Conservation (phyloP, 2,797 vertebrate genomes). For the Hypotaenidia okinawae region DNA sequence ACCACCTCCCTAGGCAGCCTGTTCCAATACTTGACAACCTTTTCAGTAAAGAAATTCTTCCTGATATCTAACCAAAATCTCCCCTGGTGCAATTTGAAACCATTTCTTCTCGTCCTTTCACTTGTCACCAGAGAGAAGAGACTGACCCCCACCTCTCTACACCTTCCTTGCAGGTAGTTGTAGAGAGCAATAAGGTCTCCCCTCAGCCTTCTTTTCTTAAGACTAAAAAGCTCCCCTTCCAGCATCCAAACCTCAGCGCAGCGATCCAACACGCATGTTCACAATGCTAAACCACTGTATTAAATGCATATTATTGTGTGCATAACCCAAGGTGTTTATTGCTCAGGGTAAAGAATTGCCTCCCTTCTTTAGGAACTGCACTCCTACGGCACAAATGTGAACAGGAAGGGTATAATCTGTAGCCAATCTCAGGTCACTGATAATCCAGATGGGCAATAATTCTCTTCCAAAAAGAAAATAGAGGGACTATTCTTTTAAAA, state of each 20-base stretch:
- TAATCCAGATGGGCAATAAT: neutral
- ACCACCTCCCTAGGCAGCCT: too few relatives aligned
- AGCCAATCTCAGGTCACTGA: neutral
- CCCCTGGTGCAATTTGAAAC: too few relatives aligned
- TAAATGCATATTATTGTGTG: neutral
- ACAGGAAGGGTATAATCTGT: neutral
- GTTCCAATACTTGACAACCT: too few relatives aligned
- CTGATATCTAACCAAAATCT: too few relatives aligned
- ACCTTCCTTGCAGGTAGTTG: too few relatives aligned
- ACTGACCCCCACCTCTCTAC: too few relatives aligned
- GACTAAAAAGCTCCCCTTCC: neutral
- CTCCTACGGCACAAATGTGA: neutral
- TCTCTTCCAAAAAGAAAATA: neutral
- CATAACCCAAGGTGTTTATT: neutral
- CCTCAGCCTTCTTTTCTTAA: too few relatives aligned
- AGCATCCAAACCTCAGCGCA: neutral
- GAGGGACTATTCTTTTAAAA: neutral
- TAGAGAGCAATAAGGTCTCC: too few relatives aligned
- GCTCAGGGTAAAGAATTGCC: neutral
- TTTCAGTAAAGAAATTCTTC: too few relatives aligned
- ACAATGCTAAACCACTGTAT: neutral
- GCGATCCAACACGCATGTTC: neutral
- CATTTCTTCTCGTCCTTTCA: too few relatives aligned
- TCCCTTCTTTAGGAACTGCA: neutral
- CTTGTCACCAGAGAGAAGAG: too few relatives aligned